A percentile compares a stretch with the other conserved stretches of the same genome.
These are phyloP conservation scores for Triplophysa yarkandensis DNA, from an alignment of 2,797 vertebrate species.

Conservation along the genomic window DNA sequence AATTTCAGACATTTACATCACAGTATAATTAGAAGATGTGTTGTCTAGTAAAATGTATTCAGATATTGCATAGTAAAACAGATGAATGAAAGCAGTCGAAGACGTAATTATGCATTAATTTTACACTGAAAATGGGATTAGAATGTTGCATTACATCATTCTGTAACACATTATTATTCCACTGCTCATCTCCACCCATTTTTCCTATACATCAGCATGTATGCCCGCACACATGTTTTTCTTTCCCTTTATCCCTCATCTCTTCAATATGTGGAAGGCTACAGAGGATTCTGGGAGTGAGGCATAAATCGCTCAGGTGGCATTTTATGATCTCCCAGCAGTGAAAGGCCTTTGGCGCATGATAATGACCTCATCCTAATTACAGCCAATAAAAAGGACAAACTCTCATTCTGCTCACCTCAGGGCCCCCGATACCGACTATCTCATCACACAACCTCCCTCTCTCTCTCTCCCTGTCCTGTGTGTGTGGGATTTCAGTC, in stretches of 20 bases:
- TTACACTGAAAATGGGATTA: background rate
- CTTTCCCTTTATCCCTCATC: constrained; percentile 21
- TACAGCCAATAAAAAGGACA: constrained; percentile 51
- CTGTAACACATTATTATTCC: background rate
- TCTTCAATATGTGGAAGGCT: constrained; percentile 22
- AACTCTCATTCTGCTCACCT: constrained; percentile 47
- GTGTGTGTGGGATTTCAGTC: constrained; percentile 39
- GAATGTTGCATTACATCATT: background rate
- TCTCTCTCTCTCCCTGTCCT: constrained; percentile 1
- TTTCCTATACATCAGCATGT: background rate
- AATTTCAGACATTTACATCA: background rate
- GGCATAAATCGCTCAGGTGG: constrained; percentile 43
- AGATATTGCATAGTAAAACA: background rate
- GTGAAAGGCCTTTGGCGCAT: constrained; percentile 50
- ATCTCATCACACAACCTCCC: constrained; percentile 31
- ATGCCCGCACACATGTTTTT: constrained; percentile 15
- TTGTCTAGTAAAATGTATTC: background rate
- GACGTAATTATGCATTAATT: constrained; percentile 16
- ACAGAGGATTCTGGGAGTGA: constrained; percentile 41
- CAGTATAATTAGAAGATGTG: background rate
- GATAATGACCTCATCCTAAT: constrained; percentile 50
- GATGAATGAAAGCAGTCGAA: background rate
- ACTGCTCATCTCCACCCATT: background rate
- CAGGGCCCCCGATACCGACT: constrained; percentile 40
- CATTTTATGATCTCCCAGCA: constrained; percentile 49